Conservation (phyloP, 1,140 invertebrate genomes). For the Ptiloglossa arizonensis region DNA sequence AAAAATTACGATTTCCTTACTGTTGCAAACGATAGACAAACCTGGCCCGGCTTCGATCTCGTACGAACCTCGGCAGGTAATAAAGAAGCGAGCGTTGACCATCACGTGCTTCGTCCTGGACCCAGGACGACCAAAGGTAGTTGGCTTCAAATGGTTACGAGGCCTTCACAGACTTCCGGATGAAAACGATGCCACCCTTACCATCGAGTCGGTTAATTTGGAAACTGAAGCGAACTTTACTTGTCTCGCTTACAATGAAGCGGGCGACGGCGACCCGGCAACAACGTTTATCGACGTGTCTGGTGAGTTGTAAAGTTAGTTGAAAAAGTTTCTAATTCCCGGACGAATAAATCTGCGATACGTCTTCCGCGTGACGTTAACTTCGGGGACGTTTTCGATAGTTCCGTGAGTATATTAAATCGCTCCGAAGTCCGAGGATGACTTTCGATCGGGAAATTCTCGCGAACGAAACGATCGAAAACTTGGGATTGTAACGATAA, state of each 20-base stretch:
- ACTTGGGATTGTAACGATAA: too few species aligned
- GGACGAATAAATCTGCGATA: conserved; percentile 18
- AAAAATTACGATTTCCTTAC: not conserved
- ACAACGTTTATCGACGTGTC: conserved; percentile 89
- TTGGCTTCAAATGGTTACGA: conserved; percentile 90
- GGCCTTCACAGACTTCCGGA: conserved; percentile 88
- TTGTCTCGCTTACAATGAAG: conserved; percentile 91
- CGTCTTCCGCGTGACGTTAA: conserved; percentile 22
- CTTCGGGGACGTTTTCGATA: not conserved
- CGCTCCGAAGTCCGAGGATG: not conserved
- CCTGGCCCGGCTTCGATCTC: conserved; percentile 88
- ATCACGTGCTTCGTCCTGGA: conserved; percentile 92
- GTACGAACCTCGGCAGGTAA: conserved; percentile 87
- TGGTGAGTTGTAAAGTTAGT: conserved; percentile 82
- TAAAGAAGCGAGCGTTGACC: conserved; percentile 90
- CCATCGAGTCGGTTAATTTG: conserved; percentile 90
- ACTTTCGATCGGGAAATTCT: not conserved
- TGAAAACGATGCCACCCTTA: conserved; percentile 88
- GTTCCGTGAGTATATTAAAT: not conserved
- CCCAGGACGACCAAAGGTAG: conserved; percentile 89
- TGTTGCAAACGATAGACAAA: conserved; percentile 82
- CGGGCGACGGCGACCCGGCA: conserved; percentile 89
- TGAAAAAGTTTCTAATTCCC: conserved; percentile 23
- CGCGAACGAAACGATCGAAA: too few species aligned
- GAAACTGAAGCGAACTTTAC: conserved; percentile 93